Evolutionary conservation across 2,113 vertebrate genomes (phyloP).

Genomic region (Anarrhichthys ocellatus): DNA sequence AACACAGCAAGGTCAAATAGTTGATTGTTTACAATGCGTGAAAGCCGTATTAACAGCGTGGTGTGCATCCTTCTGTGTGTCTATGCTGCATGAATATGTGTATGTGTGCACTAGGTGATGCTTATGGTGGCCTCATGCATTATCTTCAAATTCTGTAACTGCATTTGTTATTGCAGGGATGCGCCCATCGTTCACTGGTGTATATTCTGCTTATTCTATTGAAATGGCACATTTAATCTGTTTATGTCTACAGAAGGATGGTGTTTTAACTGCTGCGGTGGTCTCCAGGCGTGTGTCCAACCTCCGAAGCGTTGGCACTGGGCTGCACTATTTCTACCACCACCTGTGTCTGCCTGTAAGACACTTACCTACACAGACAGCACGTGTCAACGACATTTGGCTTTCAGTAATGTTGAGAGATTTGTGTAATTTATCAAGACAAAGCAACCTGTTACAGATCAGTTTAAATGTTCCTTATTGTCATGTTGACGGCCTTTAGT

Average conservation of each 20-base stretch:
- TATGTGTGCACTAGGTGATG: not conserved
- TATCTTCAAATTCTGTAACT: not conserved
- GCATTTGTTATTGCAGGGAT: not conserved
- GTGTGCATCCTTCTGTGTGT: not conserved
- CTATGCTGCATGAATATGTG: slow-evolving; percentile 23
- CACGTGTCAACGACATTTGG: not conserved
- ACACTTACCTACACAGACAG: slow-evolving; percentile 1
- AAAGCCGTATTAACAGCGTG: not conserved
- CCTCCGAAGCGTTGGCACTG: slow-evolving; percentile 82
- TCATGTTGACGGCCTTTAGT: slow-evolving; percentile 1
- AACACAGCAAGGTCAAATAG: slow-evolving; percentile 56
- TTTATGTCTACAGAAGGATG: slow-evolving; percentile 69
- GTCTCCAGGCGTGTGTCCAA: slow-evolving; percentile 81
- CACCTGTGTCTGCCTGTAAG: slow-evolving; percentile 88
- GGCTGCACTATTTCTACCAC: slow-evolving; percentile 85
- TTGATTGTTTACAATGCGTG: slow-evolving; percentile 12
- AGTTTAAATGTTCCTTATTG: not conserved
- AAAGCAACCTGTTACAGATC: slow-evolving; percentile 21
- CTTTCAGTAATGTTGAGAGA: not conserved
- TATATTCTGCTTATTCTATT: not conserved
- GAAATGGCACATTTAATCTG: not conserved
- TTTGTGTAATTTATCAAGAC: slow-evolving; percentile 10
- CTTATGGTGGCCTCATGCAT: slow-evolving; percentile 12
- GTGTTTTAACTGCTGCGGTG: slow-evolving; percentile 81
- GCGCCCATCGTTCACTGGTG: not conserved